These are phyloP conservation scores for Tamias sibiricus DNA, from an alignment of 2,113 vertebrate genomes.

Conservation along the genomic window DNA sequence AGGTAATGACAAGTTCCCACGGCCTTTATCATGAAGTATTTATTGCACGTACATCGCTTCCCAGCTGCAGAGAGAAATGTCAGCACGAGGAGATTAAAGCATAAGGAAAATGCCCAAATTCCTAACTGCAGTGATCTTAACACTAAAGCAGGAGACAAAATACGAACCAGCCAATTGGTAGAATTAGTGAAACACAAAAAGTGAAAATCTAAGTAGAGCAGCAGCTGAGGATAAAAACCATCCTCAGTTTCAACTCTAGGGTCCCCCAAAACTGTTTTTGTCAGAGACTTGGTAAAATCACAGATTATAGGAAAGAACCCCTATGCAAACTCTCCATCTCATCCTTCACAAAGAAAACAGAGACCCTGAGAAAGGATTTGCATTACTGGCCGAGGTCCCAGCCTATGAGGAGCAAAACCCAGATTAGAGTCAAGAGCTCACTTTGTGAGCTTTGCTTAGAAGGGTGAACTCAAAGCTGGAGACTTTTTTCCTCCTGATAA, in stretches of 20 bases:
- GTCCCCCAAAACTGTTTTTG: not conserved
- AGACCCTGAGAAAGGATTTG: not conserved
- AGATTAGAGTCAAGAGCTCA: not conserved
- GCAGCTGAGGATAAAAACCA: not conserved
- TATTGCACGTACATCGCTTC: not conserved
- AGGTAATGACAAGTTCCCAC: not conserved
- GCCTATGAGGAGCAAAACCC: not conserved
- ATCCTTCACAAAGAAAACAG: not conserved
- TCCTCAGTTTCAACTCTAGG: not conserved
- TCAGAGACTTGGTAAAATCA: not conserved
- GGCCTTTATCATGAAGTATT: not conserved
- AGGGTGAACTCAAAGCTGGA: not conserved
- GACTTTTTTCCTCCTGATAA: not conserved
- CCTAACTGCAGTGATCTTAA: not conserved
- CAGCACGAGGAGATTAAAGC: not conserved
- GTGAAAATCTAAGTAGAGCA: not conserved
- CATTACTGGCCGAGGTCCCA: not conserved
- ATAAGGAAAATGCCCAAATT: not conserved
- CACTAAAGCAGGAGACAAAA: constrained; percentile 15
- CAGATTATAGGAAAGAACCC: not conserved
- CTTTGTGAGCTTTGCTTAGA: not conserved
- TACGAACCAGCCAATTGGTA: not conserved
- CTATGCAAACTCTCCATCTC: not conserved
- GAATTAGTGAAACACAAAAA: not conserved
- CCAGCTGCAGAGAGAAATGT: not conserved